Base-by-base conservation (phyloP, 1,140 invertebrate genomes). In the Drosophila nigrodunni region DNA sequence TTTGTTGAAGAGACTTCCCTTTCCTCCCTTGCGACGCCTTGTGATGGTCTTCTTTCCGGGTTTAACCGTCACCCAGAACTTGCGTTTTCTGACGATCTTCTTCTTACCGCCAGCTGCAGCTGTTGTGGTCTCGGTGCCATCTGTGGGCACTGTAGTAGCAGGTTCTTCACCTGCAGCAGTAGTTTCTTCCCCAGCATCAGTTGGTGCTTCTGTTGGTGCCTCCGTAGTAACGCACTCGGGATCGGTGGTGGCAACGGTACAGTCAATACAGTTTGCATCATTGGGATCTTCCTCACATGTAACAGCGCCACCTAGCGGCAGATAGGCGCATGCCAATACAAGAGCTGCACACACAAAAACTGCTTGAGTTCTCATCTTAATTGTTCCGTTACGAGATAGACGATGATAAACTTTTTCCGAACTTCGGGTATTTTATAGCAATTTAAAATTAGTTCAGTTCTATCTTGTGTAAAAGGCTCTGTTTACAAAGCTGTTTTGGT, bases 231-330 rank as follows among this genome's bases (percentile, higher is more conserved):
- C 10, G 11, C 49, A 50, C 49, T 50, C 49, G 25, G 21, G 10
- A 50, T 50, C 11, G 1, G 3, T 2, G 21, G 49, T 21, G 1
- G 5, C 1, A 2, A 6, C 2, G n/a, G 2, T n/a, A 7, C 49
- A 50, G 49, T 50, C 21, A 4, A 50, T 10, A 25, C 49, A 50
- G 6, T 50, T 11, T 6, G n/a, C 10, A 21, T 30, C 49, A n/a
- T 2, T n/a, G 25, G 49, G 49, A 50, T 50, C 49, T 2, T 1
- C 49, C 2, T 30, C 49, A 25, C 49, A 50, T 10, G 21, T 30
- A 25, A 50, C 49, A n/a, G 49, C 49, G 30, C 49, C 49, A 50
- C 49, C 25, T 30, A 34, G 25, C 2, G 49, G 49, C 1, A 50
- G 49, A 25, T 50, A 50, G 49, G 49, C 49, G n/a, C 21, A 7